These are phyloP conservation scores for Drosophila pectinifera DNA, from an alignment of 1,140 invertebrate genomes.

Conservation along the genomic window DNA sequence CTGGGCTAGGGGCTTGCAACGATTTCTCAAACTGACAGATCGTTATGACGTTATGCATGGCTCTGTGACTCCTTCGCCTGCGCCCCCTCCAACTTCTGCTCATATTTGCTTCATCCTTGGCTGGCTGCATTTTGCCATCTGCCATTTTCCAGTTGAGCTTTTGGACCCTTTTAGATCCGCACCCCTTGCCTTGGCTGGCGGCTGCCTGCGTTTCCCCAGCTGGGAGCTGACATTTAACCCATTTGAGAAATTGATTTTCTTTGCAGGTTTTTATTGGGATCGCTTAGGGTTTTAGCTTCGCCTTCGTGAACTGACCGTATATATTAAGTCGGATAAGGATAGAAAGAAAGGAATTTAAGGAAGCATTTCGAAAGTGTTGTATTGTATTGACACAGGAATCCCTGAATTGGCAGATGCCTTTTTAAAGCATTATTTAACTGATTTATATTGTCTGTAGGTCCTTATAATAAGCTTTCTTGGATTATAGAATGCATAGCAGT, in stretches of 20 bases:
- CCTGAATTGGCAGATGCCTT: too few relatives aligned
- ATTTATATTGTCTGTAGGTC: too few relatives aligned
- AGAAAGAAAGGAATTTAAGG: background rate
- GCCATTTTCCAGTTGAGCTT: slow-evolving; percentile 66
- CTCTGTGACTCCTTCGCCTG: slow-evolving; percentile 34
- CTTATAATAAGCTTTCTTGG: too few relatives aligned
- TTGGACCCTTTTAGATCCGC: slow-evolving; percentile 7
- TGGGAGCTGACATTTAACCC: slow-evolving; percentile 47
- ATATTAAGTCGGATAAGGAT: too few relatives aligned
- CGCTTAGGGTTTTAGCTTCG: background rate
- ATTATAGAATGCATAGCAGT: too few relatives aligned
- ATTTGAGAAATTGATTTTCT: slow-evolving; percentile 44
- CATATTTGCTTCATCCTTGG: slow-evolving; percentile 13
- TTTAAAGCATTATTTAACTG: background rate
- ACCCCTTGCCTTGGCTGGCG: background rate
- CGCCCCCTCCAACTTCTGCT: background rate
- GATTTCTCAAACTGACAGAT: slow-evolving; percentile 79
- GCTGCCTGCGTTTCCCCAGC: slow-evolving; percentile 5
- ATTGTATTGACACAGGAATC: too few relatives aligned
- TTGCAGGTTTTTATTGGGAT: slow-evolving; percentile 5
- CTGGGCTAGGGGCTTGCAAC: slow-evolving; percentile 37
- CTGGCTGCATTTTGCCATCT: slow-evolving; percentile 58
- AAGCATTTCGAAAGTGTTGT: background rate
- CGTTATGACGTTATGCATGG: slow-evolving; percentile 72
- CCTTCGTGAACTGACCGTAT: background rate